Base-by-base conservation (phyloP, 2,888 invertebrate genomes). In the Leptogaster cylindrica region DNA sequence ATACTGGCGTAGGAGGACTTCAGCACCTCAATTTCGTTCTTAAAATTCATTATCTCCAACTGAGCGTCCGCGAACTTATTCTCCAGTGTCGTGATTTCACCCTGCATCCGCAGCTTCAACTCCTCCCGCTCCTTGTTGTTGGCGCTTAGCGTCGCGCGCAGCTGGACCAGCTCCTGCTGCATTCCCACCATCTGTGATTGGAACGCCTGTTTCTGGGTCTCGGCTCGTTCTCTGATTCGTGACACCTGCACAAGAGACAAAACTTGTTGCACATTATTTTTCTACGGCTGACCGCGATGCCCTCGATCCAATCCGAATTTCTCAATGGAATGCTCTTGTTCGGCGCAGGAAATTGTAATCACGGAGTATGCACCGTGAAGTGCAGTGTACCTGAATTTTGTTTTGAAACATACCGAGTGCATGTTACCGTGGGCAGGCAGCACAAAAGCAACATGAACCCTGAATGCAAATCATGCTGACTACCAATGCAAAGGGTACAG, bases 211-310 rank as follows among this genome's bases (percentile, higher is more conserved):
- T 68, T 67, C 51, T 71, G 69, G 2, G 44, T 65, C 6, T 69
- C 70, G 5, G 69, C 65, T 8, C 71, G 65, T 16, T 70, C 71
- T 44, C 69, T 71, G 23, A 71, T 70, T 48, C 70, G 68, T 8
- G n/a, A 8, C 1, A 68, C 50, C 71, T 71, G 67, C 28, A 16
- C 2, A 10, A 46, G 25, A 12, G 36, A 31, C 31, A 31, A 31
- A 31, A 7, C 31, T 6, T 31, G 10, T 6, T 7, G 10, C 31
- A 6, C 6, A 31, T 31, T 31, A 31, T 31, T 31, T 31, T 31
- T 31, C 14, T 46, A 10, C 10, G 5, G 16, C 3, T 46, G 20
- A 16, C 20, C n/a, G n/a, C n/a, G n/a, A n/a, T n/a, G n/a, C n/a
- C n/a, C n/a, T n/a, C n/a, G n/a, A n/a, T n/a, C n/a, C n/a, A n/a